A percentile compares a stretch with the other conserved stretches of the same genome.
These are phyloP conservation scores for Formica exsecta DNA, from an alignment of 1,140 invertebrate genomes.

Conservation along the genomic window DNA sequence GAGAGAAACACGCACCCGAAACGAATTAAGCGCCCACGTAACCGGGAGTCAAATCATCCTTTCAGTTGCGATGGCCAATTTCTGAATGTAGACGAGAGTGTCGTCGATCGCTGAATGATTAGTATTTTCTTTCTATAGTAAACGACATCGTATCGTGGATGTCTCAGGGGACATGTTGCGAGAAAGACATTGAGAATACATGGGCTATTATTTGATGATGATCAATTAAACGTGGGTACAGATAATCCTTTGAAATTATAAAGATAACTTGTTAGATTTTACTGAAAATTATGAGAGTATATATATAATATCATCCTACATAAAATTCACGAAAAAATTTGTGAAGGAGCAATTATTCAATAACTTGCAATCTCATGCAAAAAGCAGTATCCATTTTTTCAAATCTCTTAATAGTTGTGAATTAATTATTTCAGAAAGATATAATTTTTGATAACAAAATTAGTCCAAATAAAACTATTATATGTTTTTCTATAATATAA, in stretches of 20 bases:
- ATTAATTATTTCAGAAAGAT: not conserved
- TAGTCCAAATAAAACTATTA: too few relatives aligned
- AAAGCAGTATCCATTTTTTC: not conserved
- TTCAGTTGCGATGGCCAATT: constrained; percentile 39
- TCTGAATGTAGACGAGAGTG: not conserved
- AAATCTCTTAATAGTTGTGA: not conserved
- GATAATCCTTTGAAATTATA: constrained; percentile 1
- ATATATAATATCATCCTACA: not conserved
- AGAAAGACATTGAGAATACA: not conserved
- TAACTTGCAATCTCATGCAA: not conserved
- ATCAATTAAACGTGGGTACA: constrained; percentile 18
- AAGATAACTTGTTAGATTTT: not conserved
- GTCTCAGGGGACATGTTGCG: not conserved
- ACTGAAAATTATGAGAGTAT: not conserved
- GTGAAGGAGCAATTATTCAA: not conserved
- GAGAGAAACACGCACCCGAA: constrained; percentile 36
- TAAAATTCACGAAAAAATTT: not conserved
- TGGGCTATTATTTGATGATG: not conserved
- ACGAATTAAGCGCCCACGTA: constrained; percentile 48
- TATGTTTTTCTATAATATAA: not conserved
- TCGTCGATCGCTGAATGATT: constrained; percentile 17
- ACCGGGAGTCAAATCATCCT: constrained; percentile 9
- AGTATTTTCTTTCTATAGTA: constrained; percentile 19
- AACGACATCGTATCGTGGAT: not conserved
- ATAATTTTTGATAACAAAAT: not conserved